phyloP scores from a whole-genome alignment of 2,113 vertebrate species.

The Pangasianodon hypophthalmus region DNA sequence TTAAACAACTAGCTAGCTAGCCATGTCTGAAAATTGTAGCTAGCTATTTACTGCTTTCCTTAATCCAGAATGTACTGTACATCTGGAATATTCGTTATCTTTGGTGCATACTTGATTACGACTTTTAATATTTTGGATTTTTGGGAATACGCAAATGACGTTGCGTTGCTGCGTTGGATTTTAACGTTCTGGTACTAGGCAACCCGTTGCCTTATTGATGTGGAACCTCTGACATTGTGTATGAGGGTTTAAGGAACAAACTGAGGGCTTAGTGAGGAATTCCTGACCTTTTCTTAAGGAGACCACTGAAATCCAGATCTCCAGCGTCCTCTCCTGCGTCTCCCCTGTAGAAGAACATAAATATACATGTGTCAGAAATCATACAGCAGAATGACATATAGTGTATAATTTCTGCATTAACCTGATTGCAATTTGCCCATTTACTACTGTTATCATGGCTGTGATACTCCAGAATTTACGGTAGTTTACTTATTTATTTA shows the following conservation, averaged over 20 bases:
- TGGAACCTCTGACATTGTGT: neutral
- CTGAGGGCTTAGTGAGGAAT: neutral
- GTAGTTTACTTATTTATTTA: neutral
- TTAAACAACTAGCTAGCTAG: neutral
- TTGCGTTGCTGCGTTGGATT: neutral
- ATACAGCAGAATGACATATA: neutral
- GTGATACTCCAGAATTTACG: neutral
- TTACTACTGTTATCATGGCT: neutral
- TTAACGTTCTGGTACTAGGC: neutral
- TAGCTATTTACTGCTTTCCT: no score
- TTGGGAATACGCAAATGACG: no score
- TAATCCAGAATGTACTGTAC: no score
- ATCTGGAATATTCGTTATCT: no score
- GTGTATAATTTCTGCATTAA: no score
- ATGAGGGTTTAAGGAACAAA: neutral
- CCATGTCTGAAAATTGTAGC: no score
- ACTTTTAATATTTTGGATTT: no score
- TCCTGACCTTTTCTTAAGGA: slow-evolving; percentile 88
- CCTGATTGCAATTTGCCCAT: no score
- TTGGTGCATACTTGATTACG: no score
- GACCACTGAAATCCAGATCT: slow-evolving; percentile 86
- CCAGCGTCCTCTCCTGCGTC: slow-evolving; percentile 77
- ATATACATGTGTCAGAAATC: neutral
- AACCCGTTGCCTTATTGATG: neutral
- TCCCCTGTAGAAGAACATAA: slow-evolving; percentile 66